Conservation (phyloP, 2,888 invertebrate genomes). For the Colostygia pectinataria region DNA sequence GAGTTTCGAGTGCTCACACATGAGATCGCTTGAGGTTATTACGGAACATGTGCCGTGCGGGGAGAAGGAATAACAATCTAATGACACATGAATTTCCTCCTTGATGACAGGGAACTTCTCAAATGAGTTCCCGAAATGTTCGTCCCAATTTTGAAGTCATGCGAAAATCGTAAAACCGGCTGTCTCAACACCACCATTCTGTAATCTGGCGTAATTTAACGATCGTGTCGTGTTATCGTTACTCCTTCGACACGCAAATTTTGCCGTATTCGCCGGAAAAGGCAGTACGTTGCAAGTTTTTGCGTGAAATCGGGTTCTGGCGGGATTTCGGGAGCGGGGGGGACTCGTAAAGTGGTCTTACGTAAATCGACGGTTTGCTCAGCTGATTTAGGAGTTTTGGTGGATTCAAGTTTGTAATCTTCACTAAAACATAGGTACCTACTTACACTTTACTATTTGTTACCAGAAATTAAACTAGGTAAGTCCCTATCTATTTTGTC, state of each 20-base stretch:
- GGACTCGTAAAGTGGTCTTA: slow-evolving; percentile 59
- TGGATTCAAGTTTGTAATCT: slow-evolving; percentile 63
- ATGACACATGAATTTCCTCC: slow-evolving; percentile 58
- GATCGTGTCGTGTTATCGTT: slow-evolving; percentile 66
- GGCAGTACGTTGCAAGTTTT: slow-evolving; percentile 62
- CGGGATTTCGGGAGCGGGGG: slow-evolving; percentile 48
- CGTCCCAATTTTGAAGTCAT: slow-evolving; percentile 65
- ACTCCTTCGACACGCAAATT: slow-evolving; percentile 70
- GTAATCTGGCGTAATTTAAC: slow-evolving; percentile 67
- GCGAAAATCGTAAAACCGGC: slow-evolving; percentile 72
- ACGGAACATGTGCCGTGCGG: slow-evolving; percentile 18
- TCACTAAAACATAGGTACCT: too few species aligned
- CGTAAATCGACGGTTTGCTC: slow-evolving; percentile 72
- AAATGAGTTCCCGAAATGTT: slow-evolving; percentile 67
- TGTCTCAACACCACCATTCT: slow-evolving; percentile 43
- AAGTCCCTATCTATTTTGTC: too few species aligned
- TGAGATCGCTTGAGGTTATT: slow-evolving; percentile 24
- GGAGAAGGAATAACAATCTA: slow-evolving; percentile 39
- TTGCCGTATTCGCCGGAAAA: slow-evolving; percentile 57
- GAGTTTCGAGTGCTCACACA: slow-evolving; percentile 25
- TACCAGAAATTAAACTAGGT: too few species aligned
- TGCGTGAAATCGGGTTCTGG: slow-evolving; percentile 53
- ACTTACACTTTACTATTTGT: not conserved
- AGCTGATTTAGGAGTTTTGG: slow-evolving; percentile 58
- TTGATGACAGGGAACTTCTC: slow-evolving; percentile 70